Evolutionary conservation across 2,888 invertebrate species (phyloP), one percentile per base, ranked within the genome.

Genomic region (Andrena fulva): DNA sequence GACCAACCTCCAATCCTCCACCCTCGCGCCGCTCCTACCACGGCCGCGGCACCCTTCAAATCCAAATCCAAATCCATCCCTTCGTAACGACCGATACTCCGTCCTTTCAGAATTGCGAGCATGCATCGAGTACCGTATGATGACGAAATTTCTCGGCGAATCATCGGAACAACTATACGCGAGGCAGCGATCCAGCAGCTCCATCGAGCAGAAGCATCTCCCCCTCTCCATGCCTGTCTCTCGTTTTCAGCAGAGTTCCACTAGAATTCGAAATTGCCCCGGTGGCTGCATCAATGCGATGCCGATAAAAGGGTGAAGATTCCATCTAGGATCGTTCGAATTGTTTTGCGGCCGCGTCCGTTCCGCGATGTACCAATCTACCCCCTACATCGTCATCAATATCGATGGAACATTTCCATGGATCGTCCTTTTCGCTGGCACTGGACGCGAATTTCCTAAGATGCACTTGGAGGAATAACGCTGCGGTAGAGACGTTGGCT

Each of bases 51-150:
- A 90, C 92, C 92, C 92, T 92, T 92, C 92, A 92, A 92, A 84
- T 84, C 72, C 84, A 84, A 84, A 93, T 92, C 89, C 92, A 90
- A 92, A 92, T 91, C 88, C 91, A 90, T 91, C 92, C 90, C 91
- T 91, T 90, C 91, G 87, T 85, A 87, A 80, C 79, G 83, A 71
- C 80, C 77, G 87, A 85, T 82, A 85, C 88, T 87, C 16, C 75
- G 85, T 75, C 89, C 87, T 86, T 88, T 84, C 85, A 81, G 83
- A 87, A 87, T 89, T 82, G 84, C 89, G 60, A 72, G 87, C 84
- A 82, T 89, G 78, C 85, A 77, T 87, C 85, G 87, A 79, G 82
- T 67, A 77, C 77, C 87, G 78, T 87, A 80, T 78, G 77, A 87
- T 70, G 79, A 81, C 76, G 72, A 87, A 84, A 89, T 87, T 89